Evolutionary conservation across 2,113 vertebrate species (phyloP).

Genomic region (Crotalus viridis): DNA sequence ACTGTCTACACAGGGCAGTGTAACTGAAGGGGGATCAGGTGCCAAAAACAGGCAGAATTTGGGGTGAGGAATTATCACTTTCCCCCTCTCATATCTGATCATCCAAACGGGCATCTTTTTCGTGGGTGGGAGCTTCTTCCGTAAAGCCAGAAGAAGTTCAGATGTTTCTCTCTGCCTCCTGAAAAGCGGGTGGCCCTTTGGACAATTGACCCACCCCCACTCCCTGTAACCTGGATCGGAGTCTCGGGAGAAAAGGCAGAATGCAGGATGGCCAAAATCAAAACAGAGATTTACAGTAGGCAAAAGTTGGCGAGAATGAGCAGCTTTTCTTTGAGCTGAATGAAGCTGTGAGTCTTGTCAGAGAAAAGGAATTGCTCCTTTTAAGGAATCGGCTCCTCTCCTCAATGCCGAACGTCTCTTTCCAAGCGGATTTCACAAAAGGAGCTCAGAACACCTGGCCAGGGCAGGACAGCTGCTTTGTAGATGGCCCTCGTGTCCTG

Average conservation of each 20-base stretch:
- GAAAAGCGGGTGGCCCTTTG: not conserved
- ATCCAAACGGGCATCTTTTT: not conserved
- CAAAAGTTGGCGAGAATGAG: not conserved
- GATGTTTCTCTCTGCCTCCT: not conserved
- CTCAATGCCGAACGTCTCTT: not conserved
- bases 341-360: not conserved
- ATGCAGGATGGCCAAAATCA: not conserved
- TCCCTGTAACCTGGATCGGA: not conserved
- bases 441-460: not conserved
- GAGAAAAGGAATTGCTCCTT: not conserved
- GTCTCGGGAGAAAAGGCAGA: not conserved
- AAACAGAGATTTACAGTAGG: not conserved
- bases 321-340: not conserved
- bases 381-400: not conserved
- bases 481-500: not conserved
- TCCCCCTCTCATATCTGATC: not conserved
- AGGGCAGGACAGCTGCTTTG: not conserved
- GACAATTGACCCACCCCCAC: not conserved
- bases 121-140: not conserved
- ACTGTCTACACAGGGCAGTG: too few species aligned
- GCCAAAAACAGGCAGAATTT: not conserved
- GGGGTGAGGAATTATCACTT: not conserved
- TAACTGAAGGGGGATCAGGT: not conserved
- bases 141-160: not conserved
- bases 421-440: not conserved